Evolutionary conservation across 2,888 invertebrate species (phyloP), one percentile per base, ranked within the genome.

Genomic region (Calameuta idolon): DNA sequence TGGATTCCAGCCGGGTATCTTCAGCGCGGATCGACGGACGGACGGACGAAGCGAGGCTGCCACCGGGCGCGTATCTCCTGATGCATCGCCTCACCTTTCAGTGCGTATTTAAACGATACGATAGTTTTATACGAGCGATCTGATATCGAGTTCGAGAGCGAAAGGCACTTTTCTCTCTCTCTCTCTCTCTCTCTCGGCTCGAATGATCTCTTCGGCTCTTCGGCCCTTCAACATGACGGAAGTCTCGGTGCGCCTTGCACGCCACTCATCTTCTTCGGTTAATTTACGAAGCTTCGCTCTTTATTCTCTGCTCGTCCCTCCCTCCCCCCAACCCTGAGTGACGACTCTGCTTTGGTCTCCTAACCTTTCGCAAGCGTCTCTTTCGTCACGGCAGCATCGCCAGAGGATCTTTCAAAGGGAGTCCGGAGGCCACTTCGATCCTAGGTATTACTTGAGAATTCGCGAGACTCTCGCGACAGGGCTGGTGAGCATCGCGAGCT

Each of bases 31-130:
- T 90, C 90, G 90, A 90, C 89, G 90, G 89, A 87, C 87, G 89
- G 85, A 87, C 85, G 85, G 81, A 86, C 85, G 86, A 83, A 84
- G 85, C 86, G 86, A 87, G 87, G 86, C 90, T 90, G 90, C 90
- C 91, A 90, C 90, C 90, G 90, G 89, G 88, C 89, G 90, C 90
- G 90, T 91, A 91, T 91, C 91, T 91, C 83, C 91, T 89, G 91
- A 91, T 91, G 89, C 91, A 91, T 91, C 91, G 90, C 91, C 91
- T 91, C 91, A 91, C 91, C 91, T 91, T 91, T 91, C 91, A 91
- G 91, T 91, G 91, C 91, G 91, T 91, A 91, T 91, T 91, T 91
- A 91, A 91, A 91, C 91, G 91, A 91, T 91, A 91, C 91, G 91
- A 91, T 91, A 90, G 90, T 91, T 91, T 90, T 91, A 91, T 90